Evolutionary conservation across 2,797 vertebrate species (phyloP).

Genomic region (Pteronotus mesoamericanus): DNA sequence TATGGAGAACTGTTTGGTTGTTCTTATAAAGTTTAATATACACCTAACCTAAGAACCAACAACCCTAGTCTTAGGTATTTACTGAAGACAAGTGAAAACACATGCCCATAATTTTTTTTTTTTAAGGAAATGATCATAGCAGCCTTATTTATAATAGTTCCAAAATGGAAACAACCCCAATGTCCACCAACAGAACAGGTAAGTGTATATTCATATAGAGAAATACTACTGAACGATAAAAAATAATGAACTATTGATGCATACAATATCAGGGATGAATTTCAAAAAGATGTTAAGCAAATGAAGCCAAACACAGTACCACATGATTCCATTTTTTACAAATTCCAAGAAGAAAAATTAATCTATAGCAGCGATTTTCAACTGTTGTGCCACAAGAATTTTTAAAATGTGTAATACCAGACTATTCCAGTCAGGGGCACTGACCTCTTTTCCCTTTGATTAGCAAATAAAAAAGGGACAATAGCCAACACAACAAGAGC

Average conservation of each 20-base stretch:
- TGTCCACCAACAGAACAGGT: neutral
- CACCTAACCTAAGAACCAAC: neutral
- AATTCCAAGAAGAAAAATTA: conserved; percentile 5
- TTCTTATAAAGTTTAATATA: neutral
- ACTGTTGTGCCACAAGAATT: neutral
- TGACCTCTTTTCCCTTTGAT: neutral
- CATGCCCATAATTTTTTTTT: neutral
- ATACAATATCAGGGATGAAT: neutral
- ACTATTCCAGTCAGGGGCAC: neutral
- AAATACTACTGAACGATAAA: neutral
- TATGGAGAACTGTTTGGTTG: neutral
- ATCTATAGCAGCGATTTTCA: neutral
- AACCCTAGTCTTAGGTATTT: neutral
- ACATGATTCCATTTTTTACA: neutral
- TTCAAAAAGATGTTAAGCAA: neutral
- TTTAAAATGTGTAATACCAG: neutral
- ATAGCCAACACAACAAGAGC: neutral
- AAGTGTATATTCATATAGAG: neutral
- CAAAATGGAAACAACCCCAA: neutral
- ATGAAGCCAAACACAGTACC: conserved; percentile 5
- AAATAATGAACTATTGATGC: neutral
- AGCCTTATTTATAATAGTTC: neutral
- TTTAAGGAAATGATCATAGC: neutral
- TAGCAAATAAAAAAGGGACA: neutral
- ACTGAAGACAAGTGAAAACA: neutral